phyloP scores from a whole-genome alignment of 1,140 invertebrate genomes.

The Mycetomoellerius zeteki region DNA sequence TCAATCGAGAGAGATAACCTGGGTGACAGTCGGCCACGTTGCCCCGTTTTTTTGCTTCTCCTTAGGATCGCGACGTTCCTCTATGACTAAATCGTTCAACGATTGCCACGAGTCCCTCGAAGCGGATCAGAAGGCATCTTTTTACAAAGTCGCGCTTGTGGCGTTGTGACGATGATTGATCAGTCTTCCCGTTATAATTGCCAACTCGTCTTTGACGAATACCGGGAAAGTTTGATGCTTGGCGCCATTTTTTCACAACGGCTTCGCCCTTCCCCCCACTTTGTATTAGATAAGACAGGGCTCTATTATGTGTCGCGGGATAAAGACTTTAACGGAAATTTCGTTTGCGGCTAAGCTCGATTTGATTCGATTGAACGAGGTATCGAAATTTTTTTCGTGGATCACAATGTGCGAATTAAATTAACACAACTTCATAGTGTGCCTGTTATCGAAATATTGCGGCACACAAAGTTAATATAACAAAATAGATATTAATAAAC shows the following conservation, averaged over 20 bases:
- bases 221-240: constrained; percentile 72
- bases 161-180: background rate
- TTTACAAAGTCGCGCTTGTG: background rate
- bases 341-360: background rate
- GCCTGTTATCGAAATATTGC: background rate
- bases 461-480: too few relatives aligned
- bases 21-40: background rate
- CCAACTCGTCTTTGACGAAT: background rate
- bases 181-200: constrained; percentile 5
- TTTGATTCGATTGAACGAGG: background rate
- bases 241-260: constrained; percentile 79
- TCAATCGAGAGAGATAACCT: background rate
- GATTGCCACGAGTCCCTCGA: background rate
- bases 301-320: constrained; percentile 38
- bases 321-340: constrained; percentile 49
- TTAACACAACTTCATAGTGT: too few relatives aligned
- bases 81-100: background rate
- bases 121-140: background rate
- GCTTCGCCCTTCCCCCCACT: constrained; percentile 64
- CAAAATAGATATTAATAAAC: background rate
- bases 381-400: background rate
- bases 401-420: background rate
- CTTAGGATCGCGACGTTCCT: background rate
- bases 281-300: background rate
- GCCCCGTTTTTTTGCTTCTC: background rate